Evolutionary conservation across 2,888 invertebrate genomes (phyloP), one percentile per base, ranked within the genome.

Genomic region (Agrochola litura): DNA sequence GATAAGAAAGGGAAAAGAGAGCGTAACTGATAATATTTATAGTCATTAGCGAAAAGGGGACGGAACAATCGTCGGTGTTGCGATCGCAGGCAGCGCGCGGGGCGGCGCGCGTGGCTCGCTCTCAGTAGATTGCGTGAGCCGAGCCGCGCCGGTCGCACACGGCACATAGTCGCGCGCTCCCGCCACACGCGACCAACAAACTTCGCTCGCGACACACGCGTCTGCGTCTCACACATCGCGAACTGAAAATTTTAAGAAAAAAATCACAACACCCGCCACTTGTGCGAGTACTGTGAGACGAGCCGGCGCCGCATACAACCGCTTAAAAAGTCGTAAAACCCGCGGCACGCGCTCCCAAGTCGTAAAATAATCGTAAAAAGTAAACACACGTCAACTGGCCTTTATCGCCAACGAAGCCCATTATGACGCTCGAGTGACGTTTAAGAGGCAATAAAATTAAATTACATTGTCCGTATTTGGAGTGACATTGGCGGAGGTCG

Each of bases 51-150:
- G 95, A 96, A 96, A 96, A 96, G 96, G 96, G 96, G 96, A 96
- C 96, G 96, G 96, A 95, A 96, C 95, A 95, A 94, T 95, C 93
- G 94, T 92, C 89, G 90, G 92, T 90, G 92, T 92, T 92, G 94
- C 93, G 93, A 91, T 91, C 92, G 93, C 94, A 93, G 95, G 96
- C 95, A 95, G 88, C 94, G 93, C 95, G 97, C 96, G 96, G 96
- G 97, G 97, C 97, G 97, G 97, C 97, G 97, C 97, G 97, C 97
- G 97, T 96, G 96, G 93, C 86, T 81, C 94, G 94, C 89, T 97
- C 91, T 91, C 97, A 97, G 97, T 97, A 97, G 97, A 97, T 96
- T 97, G 97, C 97, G 97, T 97, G 97, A 97, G 97, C 97, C 97
- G 97, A 97, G 97, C 97, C 95, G 95, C 97, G 97, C 95, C 96